These are phyloP conservation scores for Anolis sagrei DNA, from an alignment of 2,113 vertebrate species.

Conservation along the genomic window DNA sequence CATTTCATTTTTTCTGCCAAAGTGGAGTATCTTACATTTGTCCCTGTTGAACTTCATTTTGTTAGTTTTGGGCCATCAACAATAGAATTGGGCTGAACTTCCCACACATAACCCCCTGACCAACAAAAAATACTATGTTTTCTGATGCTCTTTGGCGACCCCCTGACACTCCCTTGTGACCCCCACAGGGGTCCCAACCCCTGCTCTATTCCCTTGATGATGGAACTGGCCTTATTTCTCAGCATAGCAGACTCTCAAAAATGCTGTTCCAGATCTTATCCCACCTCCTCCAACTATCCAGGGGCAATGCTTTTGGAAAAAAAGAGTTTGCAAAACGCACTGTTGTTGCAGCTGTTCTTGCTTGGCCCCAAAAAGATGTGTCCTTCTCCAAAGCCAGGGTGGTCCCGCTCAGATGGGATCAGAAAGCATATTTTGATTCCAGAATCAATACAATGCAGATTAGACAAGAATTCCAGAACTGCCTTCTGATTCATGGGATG, in stretches of 20 bases:
- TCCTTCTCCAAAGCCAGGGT: neutral
- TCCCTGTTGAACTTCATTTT: no score
- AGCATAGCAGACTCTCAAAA: neutral
- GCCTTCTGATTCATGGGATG: neutral
- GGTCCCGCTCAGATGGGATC: neutral
- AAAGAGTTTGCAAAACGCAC: neutral
- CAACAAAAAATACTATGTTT: no score
- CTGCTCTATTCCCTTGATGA: no score
- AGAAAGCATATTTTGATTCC: neutral
- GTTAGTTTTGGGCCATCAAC: no score
- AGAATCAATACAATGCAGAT: neutral
- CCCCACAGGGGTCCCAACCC: no score
- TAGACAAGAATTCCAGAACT: neutral
- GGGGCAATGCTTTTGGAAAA: neutral
- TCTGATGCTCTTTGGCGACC: no score
- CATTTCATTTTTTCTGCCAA: no score
- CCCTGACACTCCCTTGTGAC: no score
- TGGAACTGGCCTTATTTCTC: no score
- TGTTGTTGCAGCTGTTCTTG: conserved; percentile 12
- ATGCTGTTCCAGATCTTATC: neutral
- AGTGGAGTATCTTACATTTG: no score
- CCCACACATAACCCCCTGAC: no score
- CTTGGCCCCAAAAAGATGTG: neutral
- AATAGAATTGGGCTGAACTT: no score
- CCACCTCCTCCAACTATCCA: neutral